phyloP scores from a whole-genome alignment of 2,888 invertebrate species.

The Eristalis tenax region DNA sequence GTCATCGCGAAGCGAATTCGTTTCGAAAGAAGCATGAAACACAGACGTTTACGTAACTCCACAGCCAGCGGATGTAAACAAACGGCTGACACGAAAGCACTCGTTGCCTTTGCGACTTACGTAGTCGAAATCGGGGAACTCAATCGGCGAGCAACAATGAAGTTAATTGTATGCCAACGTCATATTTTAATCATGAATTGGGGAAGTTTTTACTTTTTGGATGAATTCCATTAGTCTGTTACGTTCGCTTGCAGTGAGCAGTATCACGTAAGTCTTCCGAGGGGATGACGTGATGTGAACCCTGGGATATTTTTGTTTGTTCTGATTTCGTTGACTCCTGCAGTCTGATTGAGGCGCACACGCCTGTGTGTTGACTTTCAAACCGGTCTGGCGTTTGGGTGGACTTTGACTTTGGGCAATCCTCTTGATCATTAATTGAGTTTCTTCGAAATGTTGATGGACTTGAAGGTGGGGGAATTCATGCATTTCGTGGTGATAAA shows the following conservation, averaged over 20 bases:
- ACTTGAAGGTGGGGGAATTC: too few relatives aligned
- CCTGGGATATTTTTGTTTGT: not conserved
- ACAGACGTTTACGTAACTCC: conserved; percentile 27
- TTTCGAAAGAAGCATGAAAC: not conserved
- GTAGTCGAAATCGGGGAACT: not conserved
- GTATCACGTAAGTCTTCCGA: not conserved
- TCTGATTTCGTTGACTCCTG: not conserved
- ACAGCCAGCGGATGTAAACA: conserved; percentile 37
- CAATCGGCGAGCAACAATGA: not conserved
- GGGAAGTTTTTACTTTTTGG: not conserved
- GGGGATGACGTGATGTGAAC: not conserved
- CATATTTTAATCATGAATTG: not conserved
- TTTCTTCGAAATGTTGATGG: not conserved
- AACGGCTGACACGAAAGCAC: not conserved
- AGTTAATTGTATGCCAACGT: not conserved
- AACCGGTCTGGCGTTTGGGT: not conserved
- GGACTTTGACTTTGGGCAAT: not conserved
- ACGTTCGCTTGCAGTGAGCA: not conserved
- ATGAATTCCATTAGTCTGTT: not conserved
- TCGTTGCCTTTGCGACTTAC: not conserved
- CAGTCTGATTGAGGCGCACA: not conserved
- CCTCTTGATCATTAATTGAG: not conserved
- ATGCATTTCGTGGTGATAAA: too few relatives aligned
- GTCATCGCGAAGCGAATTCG: conserved; percentile 1
- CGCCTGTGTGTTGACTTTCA: not conserved